Evolutionary conservation across 2,888 invertebrate species (phyloP).

Genomic region (Ecdyonurus torrentis): DNA sequence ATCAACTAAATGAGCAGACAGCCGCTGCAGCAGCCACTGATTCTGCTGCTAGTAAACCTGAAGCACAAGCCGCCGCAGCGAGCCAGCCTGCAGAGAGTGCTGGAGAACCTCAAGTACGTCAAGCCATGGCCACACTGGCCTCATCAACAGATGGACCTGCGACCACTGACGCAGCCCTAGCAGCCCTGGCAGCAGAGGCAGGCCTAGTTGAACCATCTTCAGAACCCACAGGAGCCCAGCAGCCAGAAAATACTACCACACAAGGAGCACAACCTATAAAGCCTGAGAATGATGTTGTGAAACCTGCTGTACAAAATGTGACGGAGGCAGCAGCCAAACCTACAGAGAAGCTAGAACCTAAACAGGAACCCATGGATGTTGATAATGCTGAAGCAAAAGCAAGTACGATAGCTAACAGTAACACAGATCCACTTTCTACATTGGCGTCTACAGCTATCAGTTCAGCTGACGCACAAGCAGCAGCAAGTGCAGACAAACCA

Average conservation of each 20-base stretch:
- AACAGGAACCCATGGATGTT: neutral
- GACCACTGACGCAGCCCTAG: slow-evolving; percentile 41
- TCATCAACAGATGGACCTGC: slow-evolving; percentile 39
- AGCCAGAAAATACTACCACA: neutral
- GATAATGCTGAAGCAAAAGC: neutral
- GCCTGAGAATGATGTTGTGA: neutral
- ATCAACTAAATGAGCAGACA: no score
- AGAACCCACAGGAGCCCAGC: neutral
- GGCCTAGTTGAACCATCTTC: slow-evolving; percentile 36
- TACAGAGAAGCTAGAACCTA: neutral
- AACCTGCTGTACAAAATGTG: neutral
- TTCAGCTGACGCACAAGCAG: neutral
- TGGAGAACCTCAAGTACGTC: neutral
- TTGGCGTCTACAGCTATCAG: neutral
- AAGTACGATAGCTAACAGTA: no score
- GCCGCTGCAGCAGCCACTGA: slow-evolving; percentile 27
- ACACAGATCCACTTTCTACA: neutral
- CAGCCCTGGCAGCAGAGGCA: slow-evolving; percentile 43
- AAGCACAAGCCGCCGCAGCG: neutral
- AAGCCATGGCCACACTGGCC: slow-evolving; percentile 17
- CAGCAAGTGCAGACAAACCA: neutral
- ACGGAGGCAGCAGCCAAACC: neutral
- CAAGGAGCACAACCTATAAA: neutral
- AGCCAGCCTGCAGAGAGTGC: neutral
- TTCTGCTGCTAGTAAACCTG: neutral